Evolutionary conservation across 2,888 invertebrate species (phyloP).

Genomic region (Epirrhoe tristata): DNA sequence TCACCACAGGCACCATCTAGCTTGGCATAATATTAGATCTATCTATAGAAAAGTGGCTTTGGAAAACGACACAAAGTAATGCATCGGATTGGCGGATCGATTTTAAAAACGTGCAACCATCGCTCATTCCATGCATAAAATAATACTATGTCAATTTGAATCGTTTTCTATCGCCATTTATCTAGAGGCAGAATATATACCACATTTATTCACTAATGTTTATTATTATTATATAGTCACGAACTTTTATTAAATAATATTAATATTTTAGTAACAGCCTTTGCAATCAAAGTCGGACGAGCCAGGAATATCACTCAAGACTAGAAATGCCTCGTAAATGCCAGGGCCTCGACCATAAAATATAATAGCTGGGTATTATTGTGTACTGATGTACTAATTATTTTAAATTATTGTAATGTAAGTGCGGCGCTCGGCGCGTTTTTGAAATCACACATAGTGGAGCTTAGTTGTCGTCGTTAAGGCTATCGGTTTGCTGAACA

Average conservation of each 20-base stretch:
- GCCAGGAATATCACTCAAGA: slow-evolving; percentile 10
- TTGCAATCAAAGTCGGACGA: slow-evolving; percentile 28
- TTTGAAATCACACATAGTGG: slow-evolving; percentile 83
- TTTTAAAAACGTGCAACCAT: neutral
- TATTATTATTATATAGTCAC: slow-evolving; percentile 15
- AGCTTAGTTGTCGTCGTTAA: slow-evolving; percentile 82
- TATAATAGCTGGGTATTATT: slow-evolving; percentile 63
- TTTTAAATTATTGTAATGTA: slow-evolving; percentile 81
- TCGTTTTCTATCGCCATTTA: slow-evolving; percentile 19
- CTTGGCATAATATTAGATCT: slow-evolving; percentile 20
- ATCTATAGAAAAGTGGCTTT: slow-evolving; percentile 17
- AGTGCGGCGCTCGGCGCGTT: slow-evolving; percentile 78
- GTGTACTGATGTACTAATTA: slow-evolving; percentile 68
- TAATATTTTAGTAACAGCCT: slow-evolving; percentile 21
- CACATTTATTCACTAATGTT: slow-evolving; percentile 15
- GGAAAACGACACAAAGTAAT: slow-evolving; percentile 10
- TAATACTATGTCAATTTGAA: slow-evolving; percentile 8
- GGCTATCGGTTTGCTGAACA: slow-evolving; percentile 82
- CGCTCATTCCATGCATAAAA: neutral
- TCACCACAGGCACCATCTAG: slow-evolving; percentile 29
- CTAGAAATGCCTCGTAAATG: slow-evolving; percentile 48
- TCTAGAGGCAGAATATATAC: slow-evolving; percentile 20
- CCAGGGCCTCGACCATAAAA: slow-evolving; percentile 59
- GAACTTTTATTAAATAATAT: slow-evolving; percentile 20
- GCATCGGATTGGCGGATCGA: slow-evolving; percentile 6